A percentile compares a stretch with the other conserved stretches of the same genome.
Evolutionary conservation across 2,888 invertebrate species (phyloP).

Genomic region (Melipona beecheii): DNA sequence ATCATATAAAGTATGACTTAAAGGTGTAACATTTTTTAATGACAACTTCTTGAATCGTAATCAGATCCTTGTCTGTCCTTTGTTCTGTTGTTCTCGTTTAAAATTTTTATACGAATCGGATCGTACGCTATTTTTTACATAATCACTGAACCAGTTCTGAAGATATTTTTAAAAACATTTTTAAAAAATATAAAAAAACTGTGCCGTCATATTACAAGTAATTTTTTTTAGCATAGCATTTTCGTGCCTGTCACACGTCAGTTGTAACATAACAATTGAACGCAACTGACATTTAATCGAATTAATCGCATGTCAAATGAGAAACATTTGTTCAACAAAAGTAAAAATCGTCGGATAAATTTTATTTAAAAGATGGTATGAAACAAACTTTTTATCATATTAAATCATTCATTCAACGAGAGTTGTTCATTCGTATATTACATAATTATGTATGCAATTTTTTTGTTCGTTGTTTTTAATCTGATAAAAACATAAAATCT

Average conservation of each 20-base stretch:
- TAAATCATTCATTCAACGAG: background rate
- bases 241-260: conserved; percentile 1
- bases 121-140: conserved; percentile 62
- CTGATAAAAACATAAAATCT: conserved; percentile 6
- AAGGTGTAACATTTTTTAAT: background rate
- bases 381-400: background rate
- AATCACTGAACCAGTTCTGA: conserved; percentile 57
- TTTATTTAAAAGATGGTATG: conserved; percentile 25
- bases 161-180: conserved; percentile 69
- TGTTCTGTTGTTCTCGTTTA: background rate
- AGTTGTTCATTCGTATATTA: background rate
- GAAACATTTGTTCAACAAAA: conserved; percentile 2
- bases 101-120: conserved; percentile 6
- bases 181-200: conserved; percentile 1
- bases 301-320: background rate
- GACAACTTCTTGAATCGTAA: background rate
- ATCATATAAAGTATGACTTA: conserved; percentile 18
- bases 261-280: conserved; percentile 41
- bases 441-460: background rate
- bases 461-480: background rate
- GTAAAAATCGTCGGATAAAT: background rate
- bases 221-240: conserved; percentile 10
- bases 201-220: background rate
- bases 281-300: conserved; percentile 14
- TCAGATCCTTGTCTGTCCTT: background rate